Conservation (phyloP, 2,797 vertebrate species). For the Betta splendens region DNA sequence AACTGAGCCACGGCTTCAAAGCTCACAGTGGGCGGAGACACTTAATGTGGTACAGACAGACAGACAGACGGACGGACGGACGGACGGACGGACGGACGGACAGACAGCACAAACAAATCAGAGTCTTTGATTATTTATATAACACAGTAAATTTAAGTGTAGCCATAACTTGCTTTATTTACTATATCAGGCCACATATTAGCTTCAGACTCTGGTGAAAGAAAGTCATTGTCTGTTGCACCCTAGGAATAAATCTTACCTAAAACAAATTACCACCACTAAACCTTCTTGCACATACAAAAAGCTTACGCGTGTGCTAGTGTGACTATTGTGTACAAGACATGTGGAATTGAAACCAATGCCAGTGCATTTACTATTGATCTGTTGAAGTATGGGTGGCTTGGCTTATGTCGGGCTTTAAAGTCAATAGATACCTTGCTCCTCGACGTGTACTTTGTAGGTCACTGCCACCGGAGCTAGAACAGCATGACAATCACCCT, state of each 20-base stretch:
- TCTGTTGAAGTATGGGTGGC: conserved; percentile 1
- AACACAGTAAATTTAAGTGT: not conserved
- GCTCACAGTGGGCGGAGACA: not conserved
- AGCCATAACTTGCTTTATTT: not conserved
- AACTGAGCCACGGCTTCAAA: conserved; percentile 16
- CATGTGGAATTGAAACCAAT: conserved; percentile 1
- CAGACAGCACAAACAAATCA: too few species aligned
- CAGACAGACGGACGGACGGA: not conserved
- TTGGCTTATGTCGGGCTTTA: conserved; percentile 19
- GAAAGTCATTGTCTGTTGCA: too few species aligned
- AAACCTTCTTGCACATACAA: not conserved
- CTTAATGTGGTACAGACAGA: too few species aligned
- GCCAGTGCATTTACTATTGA: not conserved
- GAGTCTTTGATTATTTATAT: too few species aligned
- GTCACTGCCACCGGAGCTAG: conserved; percentile 12
- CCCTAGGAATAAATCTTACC: not conserved
- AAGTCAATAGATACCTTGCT: conserved; percentile 24
- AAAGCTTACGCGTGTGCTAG: not conserved
- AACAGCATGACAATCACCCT: conserved; percentile 17
- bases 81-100: too few species aligned
- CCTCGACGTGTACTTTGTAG: conserved; percentile 36
- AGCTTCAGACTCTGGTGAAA: not conserved
- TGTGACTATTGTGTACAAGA: not conserved
- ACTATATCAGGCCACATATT: not conserved
- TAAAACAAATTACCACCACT: not conserved